Conservation (phyloP, 1,140 invertebrate species). For the Trypoxylus dichotomus region DNA sequence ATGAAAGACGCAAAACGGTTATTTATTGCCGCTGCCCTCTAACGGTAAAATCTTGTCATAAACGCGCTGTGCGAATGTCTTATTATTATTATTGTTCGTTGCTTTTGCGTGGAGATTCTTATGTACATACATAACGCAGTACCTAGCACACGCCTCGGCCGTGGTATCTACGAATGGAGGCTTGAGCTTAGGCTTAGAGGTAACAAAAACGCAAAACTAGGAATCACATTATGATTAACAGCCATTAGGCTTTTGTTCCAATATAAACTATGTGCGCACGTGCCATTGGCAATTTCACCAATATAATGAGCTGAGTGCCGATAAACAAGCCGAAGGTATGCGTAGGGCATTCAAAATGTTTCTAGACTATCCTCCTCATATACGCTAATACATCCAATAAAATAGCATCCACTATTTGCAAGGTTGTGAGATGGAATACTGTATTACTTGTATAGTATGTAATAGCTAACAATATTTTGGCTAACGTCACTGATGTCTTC, state of each 20-base stretch:
- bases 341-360: no score
- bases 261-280: neutral
- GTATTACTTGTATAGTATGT: no score
- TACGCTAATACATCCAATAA: no score
- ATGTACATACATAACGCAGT: neutral
- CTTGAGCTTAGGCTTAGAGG: neutral
- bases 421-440: no score
- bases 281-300: neutral
- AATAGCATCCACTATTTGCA: no score
- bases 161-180: no score
- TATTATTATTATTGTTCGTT: neutral
- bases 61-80: neutral
- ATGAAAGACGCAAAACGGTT: conserved; percentile 18
- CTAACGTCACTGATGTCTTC: no score
- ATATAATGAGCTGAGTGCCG: neutral
- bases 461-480: no score
- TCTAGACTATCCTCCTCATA: no score
- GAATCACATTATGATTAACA: conserved; percentile 9
- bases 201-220: neutral
- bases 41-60: conserved; percentile 1
- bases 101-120: neutral
- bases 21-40: conserved; percentile 9
- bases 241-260: conserved; percentile 4
- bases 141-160: no score
- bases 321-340: neutral